Evolutionary conservation across 2,888 invertebrate species (phyloP).

Genomic region (Ormyrus rosae): DNA sequence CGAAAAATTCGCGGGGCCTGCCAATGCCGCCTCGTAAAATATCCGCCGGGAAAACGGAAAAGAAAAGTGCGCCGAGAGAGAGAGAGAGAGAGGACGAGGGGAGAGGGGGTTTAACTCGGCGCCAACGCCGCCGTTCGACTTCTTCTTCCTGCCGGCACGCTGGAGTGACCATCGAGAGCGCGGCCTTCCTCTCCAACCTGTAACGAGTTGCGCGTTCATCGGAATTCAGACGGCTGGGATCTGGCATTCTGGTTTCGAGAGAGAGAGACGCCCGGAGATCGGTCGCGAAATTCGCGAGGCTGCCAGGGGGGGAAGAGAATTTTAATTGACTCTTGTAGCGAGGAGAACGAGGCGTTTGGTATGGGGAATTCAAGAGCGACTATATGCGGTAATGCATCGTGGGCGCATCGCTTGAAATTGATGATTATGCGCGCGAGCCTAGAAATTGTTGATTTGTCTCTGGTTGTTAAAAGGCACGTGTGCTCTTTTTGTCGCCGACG

Average conservation of each 20-base stretch:
- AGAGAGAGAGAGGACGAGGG: slow-evolving; percentile 18
- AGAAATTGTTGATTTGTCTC: too few relatives aligned
- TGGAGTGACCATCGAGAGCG: slow-evolving; percentile 42
- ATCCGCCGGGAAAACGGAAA: slow-evolving; percentile 1
- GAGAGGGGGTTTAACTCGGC: not conserved
- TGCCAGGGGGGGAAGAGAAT: not conserved
- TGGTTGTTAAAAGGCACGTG: too few relatives aligned
- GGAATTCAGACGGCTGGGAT: not conserved
- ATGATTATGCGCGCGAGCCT: too few relatives aligned
- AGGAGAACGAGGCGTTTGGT: too few relatives aligned
- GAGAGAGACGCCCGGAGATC: too few relatives aligned
- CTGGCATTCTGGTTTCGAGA: not conserved
- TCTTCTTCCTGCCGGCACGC: slow-evolving; percentile 35
- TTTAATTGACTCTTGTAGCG: not conserved
- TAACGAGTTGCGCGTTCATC: too few relatives aligned
- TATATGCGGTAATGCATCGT: too few relatives aligned
- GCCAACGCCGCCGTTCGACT: not conserved
- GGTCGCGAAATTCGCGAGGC: too few relatives aligned
- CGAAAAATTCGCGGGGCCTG: too few relatives aligned
- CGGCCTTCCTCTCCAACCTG: slow-evolving; percentile 7
- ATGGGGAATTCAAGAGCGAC: too few relatives aligned
- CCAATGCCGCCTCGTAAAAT: not conserved
- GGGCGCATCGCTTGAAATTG: too few relatives aligned
- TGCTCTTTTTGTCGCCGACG: too few relatives aligned
- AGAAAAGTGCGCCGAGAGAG: not conserved